Evolutionary conservation across 1,140 invertebrate species (phyloP).

Genomic region (Drosophila eugracilis): DNA sequence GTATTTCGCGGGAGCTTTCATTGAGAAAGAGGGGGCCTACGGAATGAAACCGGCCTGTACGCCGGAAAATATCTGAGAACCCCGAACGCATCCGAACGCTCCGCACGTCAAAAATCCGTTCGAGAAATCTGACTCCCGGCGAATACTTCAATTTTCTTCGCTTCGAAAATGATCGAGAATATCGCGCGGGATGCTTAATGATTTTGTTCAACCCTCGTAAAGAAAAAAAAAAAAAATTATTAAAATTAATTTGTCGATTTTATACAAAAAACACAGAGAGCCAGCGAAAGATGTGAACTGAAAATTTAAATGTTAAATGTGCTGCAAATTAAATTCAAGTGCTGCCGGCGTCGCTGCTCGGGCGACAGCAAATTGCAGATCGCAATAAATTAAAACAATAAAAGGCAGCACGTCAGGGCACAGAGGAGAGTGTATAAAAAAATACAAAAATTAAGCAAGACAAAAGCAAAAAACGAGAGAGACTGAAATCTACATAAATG

Average conservation of each 20-base stretch:
- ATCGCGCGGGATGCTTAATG: constrained; percentile 52
- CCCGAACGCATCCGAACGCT: constrained; percentile 74
- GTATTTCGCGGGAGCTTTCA: constrained; percentile 59
- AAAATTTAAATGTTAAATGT: constrained; percentile 79
- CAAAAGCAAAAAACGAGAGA: constrained; percentile 35
- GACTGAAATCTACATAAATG: constrained; percentile 80
- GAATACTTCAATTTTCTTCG: constrained; percentile 2
- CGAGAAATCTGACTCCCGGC: constrained; percentile 8
- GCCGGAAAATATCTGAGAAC: constrained; percentile 66
- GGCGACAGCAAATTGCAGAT: constrained; percentile 75
- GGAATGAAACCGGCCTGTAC: constrained; percentile 63
- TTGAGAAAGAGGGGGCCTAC: constrained; percentile 44
- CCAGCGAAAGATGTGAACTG: constrained; percentile 69
- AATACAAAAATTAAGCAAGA: constrained; percentile 43
- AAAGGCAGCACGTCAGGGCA: constrained; percentile 52
- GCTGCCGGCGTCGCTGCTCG: constrained; percentile 62
- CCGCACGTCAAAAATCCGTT: constrained; percentile 68
- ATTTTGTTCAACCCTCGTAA: constrained; percentile 56
- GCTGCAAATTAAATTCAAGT: constrained; percentile 79
- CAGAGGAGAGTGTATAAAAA: constrained; percentile 12
- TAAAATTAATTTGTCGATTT: constrained; percentile 48
- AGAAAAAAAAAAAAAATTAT: too few species aligned
- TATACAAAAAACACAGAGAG: too few species aligned
- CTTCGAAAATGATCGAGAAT: constrained; percentile 13
- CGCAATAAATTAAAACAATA: constrained; percentile 81